Conservation (phyloP, 2,113 vertebrate species). For the Merops nubicus region DNA sequence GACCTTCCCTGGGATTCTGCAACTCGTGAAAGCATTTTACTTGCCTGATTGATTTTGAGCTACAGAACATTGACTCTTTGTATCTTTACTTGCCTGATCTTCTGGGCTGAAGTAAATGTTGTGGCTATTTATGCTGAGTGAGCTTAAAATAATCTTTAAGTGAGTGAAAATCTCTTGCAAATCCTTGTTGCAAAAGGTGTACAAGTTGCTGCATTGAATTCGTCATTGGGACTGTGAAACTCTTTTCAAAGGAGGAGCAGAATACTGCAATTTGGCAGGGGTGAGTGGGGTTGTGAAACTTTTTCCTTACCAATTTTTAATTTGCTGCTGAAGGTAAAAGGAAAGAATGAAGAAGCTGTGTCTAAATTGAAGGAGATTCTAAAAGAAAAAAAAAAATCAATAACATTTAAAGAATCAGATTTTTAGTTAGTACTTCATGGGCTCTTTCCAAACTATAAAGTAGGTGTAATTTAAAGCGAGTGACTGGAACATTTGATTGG, state of each 20-base stretch:
- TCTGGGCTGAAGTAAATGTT: not conserved
- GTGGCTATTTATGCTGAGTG: not conserved
- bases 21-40: not conserved
- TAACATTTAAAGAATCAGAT: constrained; percentile 54
- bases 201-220: not conserved
- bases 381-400: constrained; percentile 55
- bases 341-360: constrained; percentile 38
- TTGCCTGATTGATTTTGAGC: not conserved
- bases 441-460: constrained; percentile 54
- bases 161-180: not conserved
- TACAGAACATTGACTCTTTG: not conserved
- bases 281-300: not conserved
- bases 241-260: not conserved
- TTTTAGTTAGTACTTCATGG: constrained; percentile 39
- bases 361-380: constrained; percentile 53
- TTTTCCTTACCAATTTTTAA: constrained; percentile 33
- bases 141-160: not conserved
- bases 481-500: constrained; percentile 17
- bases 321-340: constrained; percentile 40
- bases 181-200: not conserved
- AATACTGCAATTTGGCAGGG: not conserved
- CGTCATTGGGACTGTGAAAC: not conserved
- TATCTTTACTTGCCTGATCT: not conserved
- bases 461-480: constrained; percentile 21
- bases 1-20: not conserved